Evolutionary conservation across 2,888 invertebrate species (phyloP).

Genomic region (Metopia argyrocephala): DNA sequence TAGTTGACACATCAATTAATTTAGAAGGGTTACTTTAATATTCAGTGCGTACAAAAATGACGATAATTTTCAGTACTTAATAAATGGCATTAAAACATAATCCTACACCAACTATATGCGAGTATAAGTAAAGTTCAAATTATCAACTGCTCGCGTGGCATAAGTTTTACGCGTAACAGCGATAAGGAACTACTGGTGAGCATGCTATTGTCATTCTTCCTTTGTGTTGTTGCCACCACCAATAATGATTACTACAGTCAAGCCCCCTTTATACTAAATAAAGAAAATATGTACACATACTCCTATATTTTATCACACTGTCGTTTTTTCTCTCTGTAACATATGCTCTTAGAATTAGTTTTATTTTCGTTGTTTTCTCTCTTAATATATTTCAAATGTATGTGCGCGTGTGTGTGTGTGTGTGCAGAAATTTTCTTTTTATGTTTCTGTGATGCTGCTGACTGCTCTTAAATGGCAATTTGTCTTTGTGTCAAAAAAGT

Average conservation of each 20-base stretch:
- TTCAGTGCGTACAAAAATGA: too few relatives aligned
- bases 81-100: too few relatives aligned
- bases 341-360: not conserved
- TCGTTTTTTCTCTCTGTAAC: not conserved
- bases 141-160: slow-evolving; percentile 6
- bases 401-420: slow-evolving; percentile 14
- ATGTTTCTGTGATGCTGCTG: too few relatives aligned
- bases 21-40: too few relatives aligned
- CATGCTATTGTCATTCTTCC: slow-evolving; percentile 1
- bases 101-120: too few relatives aligned
- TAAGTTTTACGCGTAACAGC: slow-evolving; percentile 26
- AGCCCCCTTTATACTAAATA: slow-evolving; percentile 16
- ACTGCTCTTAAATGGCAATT: slow-evolving; percentile 43
- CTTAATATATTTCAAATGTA: not conserved
- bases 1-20: too few relatives aligned
- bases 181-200: slow-evolving; percentile 47
- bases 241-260: slow-evolving; percentile 19
- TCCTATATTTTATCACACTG: not conserved
- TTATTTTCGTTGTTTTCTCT: not conserved
- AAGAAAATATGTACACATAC: not conserved
- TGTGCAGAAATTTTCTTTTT: too few relatives aligned
- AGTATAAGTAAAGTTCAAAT: too few relatives aligned
- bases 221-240: not conserved
- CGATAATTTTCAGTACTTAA: too few relatives aligned
- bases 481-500: slow-evolving; percentile 39